These are phyloP conservation scores for Melipona bicolor DNA, from an alignment of 2,888 invertebrate species.

Conservation along the genomic window DNA sequence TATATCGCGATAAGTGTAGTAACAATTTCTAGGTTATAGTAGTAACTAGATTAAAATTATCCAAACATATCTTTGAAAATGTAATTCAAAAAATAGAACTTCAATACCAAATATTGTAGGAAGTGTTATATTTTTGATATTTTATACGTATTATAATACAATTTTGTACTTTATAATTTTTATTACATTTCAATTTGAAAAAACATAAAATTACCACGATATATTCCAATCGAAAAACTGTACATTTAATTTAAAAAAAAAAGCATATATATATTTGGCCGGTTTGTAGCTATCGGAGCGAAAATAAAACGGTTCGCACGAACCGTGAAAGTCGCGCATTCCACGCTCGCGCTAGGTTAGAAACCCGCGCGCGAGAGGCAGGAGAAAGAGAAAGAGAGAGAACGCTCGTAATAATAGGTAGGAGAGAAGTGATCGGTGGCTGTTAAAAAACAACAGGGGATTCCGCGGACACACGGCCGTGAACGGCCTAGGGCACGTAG, in stretches of 20 bases:
- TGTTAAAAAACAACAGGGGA: slow-evolving; percentile 67
- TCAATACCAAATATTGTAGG: too few relatives aligned
- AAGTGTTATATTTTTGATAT: too few relatives aligned
- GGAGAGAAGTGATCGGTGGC: slow-evolving; percentile 28
- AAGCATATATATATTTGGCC: too few relatives aligned
- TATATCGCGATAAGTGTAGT: too few relatives aligned
- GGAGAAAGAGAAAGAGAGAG: neutral
- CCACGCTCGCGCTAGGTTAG: neutral
- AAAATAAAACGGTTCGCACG: neutral
- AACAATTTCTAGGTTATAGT: too few relatives aligned
- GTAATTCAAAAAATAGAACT: too few relatives aligned
- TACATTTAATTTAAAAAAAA: neutral
- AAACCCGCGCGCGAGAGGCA: neutral
- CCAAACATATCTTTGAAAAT: too few relatives aligned
- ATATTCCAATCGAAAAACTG: neutral
- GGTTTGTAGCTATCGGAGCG: too few relatives aligned
- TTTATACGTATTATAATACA: too few relatives aligned
- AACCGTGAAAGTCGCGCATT: slow-evolving; percentile 31
- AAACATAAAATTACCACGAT: neutral
- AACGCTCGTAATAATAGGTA: slow-evolving; percentile 35
- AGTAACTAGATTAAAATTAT: too few relatives aligned
- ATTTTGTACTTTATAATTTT: too few relatives aligned
- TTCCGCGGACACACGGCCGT: slow-evolving; percentile 79
- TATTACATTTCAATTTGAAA: neutral
- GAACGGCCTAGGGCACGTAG: slow-evolving; percentile 80